These are phyloP conservation scores for Brachynemurus nebulosus DNA, from an alignment of 2,888 invertebrate species.

Conservation along the genomic window DNA sequence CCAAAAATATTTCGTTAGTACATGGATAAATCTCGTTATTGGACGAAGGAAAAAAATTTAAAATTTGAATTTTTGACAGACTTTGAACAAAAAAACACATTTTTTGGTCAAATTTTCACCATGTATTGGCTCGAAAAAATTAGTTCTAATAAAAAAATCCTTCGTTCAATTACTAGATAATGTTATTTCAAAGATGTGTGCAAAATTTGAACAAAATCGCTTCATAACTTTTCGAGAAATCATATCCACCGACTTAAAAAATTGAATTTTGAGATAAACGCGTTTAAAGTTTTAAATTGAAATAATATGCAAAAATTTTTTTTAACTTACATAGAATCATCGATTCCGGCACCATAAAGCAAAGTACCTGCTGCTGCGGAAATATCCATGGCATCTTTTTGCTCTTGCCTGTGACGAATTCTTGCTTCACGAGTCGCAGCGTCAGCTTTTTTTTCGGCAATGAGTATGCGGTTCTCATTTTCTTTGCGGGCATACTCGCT, in stretches of 20 bases:
- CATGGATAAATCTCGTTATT: no score
- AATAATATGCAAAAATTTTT: background rate
- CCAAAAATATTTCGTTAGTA: no score
- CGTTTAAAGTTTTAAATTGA: background rate
- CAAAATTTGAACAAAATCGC: no score
- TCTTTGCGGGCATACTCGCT: background rate
- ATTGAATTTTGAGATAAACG: background rate
- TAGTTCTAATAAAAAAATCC: no score
- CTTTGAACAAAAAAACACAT: no score
- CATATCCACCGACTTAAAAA: background rate
- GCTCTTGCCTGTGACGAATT: constrained; percentile 18
- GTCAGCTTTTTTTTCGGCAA: constrained; percentile 9
- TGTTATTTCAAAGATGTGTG: no score
- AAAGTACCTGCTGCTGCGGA: constrained; percentile 17
- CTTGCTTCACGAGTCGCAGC: constrained; percentile 14
- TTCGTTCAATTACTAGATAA: no score
- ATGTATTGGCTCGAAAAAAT: no score
- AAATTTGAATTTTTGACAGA: no score
- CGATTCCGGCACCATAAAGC: constrained; percentile 19
- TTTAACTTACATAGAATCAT: constrained; percentile 14
- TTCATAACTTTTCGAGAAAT: no score
- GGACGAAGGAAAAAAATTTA: no score
- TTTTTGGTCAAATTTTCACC: no score
- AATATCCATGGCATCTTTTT: constrained; percentile 20
- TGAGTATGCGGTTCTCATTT: background rate